Base-by-base conservation (phyloP, 1,140 invertebrate genomes). In the Drosophila virilis region DNA sequence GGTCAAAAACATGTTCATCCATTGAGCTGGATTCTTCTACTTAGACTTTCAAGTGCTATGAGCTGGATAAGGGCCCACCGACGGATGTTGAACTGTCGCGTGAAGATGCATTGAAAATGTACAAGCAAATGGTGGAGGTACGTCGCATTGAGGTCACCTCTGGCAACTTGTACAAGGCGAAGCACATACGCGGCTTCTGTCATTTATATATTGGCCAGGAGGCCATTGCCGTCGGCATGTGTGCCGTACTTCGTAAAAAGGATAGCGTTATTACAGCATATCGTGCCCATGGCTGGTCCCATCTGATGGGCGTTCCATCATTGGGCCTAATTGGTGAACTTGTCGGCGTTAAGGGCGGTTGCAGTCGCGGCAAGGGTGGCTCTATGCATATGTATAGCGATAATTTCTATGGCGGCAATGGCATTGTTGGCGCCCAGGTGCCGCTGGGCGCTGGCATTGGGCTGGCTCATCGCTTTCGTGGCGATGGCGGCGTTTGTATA, bases 351-450 rank as follows among this genome's bases (percentile, higher is more conserved):
- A 80, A 96, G 3, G 92, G 93, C 48, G 96, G 97, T 80, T 91
- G 96, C 22, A 95, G 94, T 50, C 95, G 95, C 54, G 96, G 96
- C 32, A 97, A 97, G 88, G 96, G 96, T 22, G 94, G 94, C 33
- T 94, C 94, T 6, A 95, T 95, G 94, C 94, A 95, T 74, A 94
- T 94, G 90, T 95, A 94, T 77, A 67, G 79, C 17, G 92, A 94
- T 15, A 95, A 95, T 68, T 97, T 96, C 80, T 96, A 94, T 85
- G 96, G 96, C 60, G 99, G 99, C 46, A 99, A 99, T 93, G 99
- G 99, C 28, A 99, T 99, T 91, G 99, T 99, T 22, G 99, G 99
- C 48, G 98, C 98, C 52, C 99, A 99, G 94, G 96, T 97, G 6
- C 98, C 98, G 0, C 81, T 99, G 1, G 98, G 98, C 62, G 96